Evolutionary conservation across 2,888 invertebrate species (phyloP), one percentile per base, ranked within the genome.

Genomic region (Strigamia crassipes): DNA sequence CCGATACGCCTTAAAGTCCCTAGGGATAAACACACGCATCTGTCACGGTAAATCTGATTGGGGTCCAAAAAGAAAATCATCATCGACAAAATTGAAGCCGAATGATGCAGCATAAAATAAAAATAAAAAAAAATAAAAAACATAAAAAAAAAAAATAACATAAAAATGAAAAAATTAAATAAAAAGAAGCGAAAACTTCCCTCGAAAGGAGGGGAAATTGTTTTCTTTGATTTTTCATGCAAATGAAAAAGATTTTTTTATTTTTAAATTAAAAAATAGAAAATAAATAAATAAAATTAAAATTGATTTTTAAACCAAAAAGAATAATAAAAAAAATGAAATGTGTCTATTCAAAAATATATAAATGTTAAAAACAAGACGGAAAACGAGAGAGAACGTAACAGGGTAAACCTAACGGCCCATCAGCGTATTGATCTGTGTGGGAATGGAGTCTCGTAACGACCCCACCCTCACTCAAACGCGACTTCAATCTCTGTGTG

Each of bases 381-480:
- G 15, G 73, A 13, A 31, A 73, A 73, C 13, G 61, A 66, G 23
- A 66, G 21, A 23, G 21, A 73, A 27, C 27, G 31, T 73, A 73
- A 73, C 73, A 73, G 73, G 56, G 56, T 56, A 56, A 56, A 56
- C 56, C 73, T 73, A 73, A 73, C 73, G 73, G 73, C 73, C 73
- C 73, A 73, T 73, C 73, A 73, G 73, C 73, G 73, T 73, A 73
- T 73, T 73, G 73, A 73, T 73, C 73, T 73, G 73, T 73, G 73
- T 73, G 73, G 73, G 73, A 73, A 73, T 73, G 73, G 73, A 73
- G 73, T 73, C 73, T 73, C 73, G 73, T 73, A 73, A 73, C 73
- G 73, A 73, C 73, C 73, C 73, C 73, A 73, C 73, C 73, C 73
- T 31, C 73, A 73, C 73, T 73, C 73, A 23, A 66, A 66, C 23